Evolutionary conservation across 2,888 invertebrate genomes (phyloP), one percentile per base, ranked within the genome.

Genomic region (Thelaira solivaga): DNA sequence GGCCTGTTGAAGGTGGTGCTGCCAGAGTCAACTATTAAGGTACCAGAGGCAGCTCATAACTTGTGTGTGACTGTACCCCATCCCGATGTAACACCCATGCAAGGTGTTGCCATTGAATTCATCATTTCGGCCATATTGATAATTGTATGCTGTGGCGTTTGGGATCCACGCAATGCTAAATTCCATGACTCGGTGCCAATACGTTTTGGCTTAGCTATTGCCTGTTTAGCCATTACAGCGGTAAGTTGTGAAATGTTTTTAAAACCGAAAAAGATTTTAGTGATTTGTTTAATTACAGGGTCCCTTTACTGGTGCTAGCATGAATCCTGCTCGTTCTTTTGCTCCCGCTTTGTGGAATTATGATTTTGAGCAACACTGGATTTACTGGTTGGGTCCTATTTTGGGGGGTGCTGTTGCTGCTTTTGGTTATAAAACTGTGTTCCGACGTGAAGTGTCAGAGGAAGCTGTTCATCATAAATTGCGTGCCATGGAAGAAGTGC

Each of bases 331-430:
- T 0, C 91, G 94, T 77, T 90, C 92, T 4, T 90, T 95, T 16
- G 95, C 91, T 0, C 95, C 95, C 0, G 94, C 94, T 0, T 81
- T 95, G 2, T 92, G 93, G 90, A 93, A 93, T 31, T 91, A 91
- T 1, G 89, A 90, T 41, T 95, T 94, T 92, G 80, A 85, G 0
- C 82, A 90, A 26, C 94, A 95, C 79, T 95, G 94, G 95, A 73
- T 93, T 1, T 94, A 92, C 83, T 94, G 94, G 94, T 86, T 91
- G 4, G 94, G 92, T 18, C 94, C 94, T 0, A 55, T 91, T 20
- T 75, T 84, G 2, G 90, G 90, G 0, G 87, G 89, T 6, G 78
- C 87, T 7, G 34, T 91, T 2, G 87, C 89, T 1, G 85, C 91
- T 18, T 47, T 89, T 0, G 84, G 90, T 29, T 92, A 91, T 82